A percentile compares a stretch with the other conserved stretches of the same genome.
Conservation (phyloP, 2,888 invertebrate species). For the Napeogenes inachia region DNA sequence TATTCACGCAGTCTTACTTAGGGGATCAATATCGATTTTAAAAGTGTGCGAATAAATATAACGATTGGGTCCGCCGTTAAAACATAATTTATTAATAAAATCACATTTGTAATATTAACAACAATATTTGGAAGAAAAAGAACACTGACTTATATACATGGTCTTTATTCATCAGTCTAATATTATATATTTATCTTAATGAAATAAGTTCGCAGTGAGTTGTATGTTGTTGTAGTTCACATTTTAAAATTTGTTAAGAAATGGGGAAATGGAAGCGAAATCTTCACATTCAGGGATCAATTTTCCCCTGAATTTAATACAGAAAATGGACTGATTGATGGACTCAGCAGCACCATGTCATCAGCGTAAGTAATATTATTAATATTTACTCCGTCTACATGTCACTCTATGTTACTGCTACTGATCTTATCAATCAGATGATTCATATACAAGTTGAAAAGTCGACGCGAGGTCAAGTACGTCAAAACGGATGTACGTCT, state of each 20-base stretch:
- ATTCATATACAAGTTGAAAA: slow-evolving; percentile 30
- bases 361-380: slow-evolving; percentile 28
- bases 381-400: slow-evolving; percentile 18
- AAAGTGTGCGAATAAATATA: no score
- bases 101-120: no score
- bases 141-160: no score
- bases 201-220: not conserved
- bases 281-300: slow-evolving; percentile 92
- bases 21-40: no score
- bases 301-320: slow-evolving; percentile 89
- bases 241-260: slow-evolving; percentile 74
- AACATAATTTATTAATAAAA: no score
- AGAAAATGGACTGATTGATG: no score
- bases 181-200: no score
- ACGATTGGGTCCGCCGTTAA: no score
- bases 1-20: no score
- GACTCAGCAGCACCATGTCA: slow-evolving; percentile 31
- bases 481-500: slow-evolving; percentile 25
- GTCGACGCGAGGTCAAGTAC: slow-evolving; percentile 30
- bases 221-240: not conserved
- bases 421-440: slow-evolving; percentile 27
- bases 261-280: slow-evolving; percentile 86
- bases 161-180: no score
- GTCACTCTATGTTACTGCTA: slow-evolving; percentile 25
- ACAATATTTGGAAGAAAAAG: no score